Evolutionary conservation across 2,888 invertebrate genomes (phyloP).

Genomic region (Eurytoma adleriae): DNA sequence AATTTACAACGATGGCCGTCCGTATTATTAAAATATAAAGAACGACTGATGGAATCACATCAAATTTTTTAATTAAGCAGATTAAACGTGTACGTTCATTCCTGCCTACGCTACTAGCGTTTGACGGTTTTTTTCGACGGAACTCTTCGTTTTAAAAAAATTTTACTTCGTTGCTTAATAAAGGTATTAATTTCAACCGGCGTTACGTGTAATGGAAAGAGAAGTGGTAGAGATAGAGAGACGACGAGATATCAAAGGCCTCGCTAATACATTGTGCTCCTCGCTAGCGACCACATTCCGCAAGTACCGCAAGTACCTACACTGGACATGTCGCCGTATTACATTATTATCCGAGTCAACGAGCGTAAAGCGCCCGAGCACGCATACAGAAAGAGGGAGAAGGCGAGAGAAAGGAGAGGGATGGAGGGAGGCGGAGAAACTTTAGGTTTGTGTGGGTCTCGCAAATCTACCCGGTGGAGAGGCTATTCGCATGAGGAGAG

Average conservation of each 20-base stretch:
- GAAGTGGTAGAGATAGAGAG: constrained; percentile 55
- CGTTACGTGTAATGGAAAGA: background rate
- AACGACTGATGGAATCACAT: too few species aligned
- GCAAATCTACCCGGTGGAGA: background rate
- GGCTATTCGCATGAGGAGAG: background rate
- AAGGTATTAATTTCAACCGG: constrained; percentile 58
- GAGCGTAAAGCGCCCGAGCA: constrained; percentile 65
- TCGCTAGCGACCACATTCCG: constrained; percentile 59
- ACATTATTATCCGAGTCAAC: constrained; percentile 68
- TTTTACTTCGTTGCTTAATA: constrained; percentile 1
- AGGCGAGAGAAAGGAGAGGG: constrained; percentile 51
- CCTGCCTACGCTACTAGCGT: background rate
- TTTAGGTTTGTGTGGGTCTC: constrained; percentile 21
- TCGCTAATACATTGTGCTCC: constrained; percentile 59
- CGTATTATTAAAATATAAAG: too few species aligned
- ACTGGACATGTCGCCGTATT: constrained; percentile 64
- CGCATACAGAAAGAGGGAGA: too few species aligned
- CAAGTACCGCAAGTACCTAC: constrained; percentile 57
- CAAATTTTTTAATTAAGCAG: constrained; percentile 28
- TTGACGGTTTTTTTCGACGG: constrained; percentile 14
- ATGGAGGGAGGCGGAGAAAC: background rate
- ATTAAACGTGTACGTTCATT: constrained; percentile 15
- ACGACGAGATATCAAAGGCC: constrained; percentile 64
- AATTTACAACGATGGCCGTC: too few species aligned
- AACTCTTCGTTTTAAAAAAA: background rate